Evolutionary conservation across 2,888 invertebrate species (phyloP).

Genomic region (Scaptomyza caliginosa): DNA sequence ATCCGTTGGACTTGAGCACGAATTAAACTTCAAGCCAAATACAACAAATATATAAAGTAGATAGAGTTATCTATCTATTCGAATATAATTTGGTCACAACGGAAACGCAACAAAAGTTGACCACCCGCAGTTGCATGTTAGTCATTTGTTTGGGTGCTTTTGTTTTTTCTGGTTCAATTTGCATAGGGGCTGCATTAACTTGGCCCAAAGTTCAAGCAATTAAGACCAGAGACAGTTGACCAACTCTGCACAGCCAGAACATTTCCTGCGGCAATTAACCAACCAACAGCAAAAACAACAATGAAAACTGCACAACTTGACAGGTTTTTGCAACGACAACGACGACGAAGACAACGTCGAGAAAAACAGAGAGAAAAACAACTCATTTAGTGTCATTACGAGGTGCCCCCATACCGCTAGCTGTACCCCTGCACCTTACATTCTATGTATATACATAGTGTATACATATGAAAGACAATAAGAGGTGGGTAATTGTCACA

Average conservation of each 20-base stretch:
- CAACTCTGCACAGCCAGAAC: constrained; percentile 71
- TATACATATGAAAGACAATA: constrained; percentile 37
- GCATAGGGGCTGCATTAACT: constrained; percentile 56
- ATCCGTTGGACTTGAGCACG: constrained; percentile 54
- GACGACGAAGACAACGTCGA: constrained; percentile 35
- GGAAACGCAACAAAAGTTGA: constrained; percentile 42
- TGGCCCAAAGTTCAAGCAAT: constrained; percentile 74
- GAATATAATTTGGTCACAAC: constrained; percentile 54
- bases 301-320: constrained; percentile 68
- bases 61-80: constrained; percentile 33
- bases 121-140: constrained; percentile 64
- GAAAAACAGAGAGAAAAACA: constrained; percentile 61
- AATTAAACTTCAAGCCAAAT: constrained; percentile 45
- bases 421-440: not conserved
- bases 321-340: constrained; percentile 63
- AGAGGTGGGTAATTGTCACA: constrained; percentile 75
- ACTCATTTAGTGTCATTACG: constrained; percentile 78
- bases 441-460: not conserved
- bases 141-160: constrained; percentile 40
- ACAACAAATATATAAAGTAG: constrained; percentile 1
- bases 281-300: constrained; percentile 39
- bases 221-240: constrained; percentile 70
- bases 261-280: constrained; percentile 77
- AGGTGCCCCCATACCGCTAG: constrained; percentile 12
- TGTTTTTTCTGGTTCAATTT: constrained; percentile 44